Evolutionary conservation across 2,888 invertebrate genomes (phyloP).

Genomic region (Nysson spinosus): DNA sequence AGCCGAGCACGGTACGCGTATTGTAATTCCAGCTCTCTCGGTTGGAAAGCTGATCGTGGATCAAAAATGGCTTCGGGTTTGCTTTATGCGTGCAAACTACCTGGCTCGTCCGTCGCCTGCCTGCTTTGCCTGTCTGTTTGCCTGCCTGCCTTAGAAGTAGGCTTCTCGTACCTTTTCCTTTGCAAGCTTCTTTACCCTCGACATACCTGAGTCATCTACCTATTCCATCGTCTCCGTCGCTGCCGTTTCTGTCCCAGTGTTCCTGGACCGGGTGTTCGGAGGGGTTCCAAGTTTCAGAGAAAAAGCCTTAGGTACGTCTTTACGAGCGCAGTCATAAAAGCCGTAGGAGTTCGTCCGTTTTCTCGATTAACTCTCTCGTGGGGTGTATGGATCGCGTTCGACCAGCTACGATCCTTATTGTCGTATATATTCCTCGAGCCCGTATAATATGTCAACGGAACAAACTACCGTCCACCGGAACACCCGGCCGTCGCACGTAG

Average conservation of each 20-base stretch:
- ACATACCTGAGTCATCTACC: constrained; percentile 23
- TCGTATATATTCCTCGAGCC: constrained; percentile 53
- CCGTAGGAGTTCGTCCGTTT: constrained; percentile 62
- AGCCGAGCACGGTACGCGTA: constrained; percentile 16
- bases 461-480: constrained; percentile 32
- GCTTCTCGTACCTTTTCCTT: constrained; percentile 12
- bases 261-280: constrained; percentile 47
- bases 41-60: constrained; percentile 29
- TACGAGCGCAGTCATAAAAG: constrained; percentile 61
- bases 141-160: too few relatives aligned
- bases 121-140: constrained; percentile 8
- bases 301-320: constrained; percentile 61
- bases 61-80: constrained; percentile 40
- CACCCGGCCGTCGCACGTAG: constrained; percentile 24
- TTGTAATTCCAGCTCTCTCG: constrained; percentile 30
- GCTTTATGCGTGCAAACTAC: constrained; percentile 34
- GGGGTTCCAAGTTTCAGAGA: constrained; percentile 55
- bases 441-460: constrained; percentile 43
- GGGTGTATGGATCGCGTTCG: constrained; percentile 54
- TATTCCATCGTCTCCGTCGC: constrained; percentile 15
- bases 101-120: constrained; percentile 21
- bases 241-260: constrained; percentile 41
- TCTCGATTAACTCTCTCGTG: constrained; percentile 57
- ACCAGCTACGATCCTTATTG: constrained; percentile 60
- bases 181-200: constrained; percentile 17